Evolutionary conservation across 2,888 invertebrate species (phyloP).

Genomic region (Pachymerium ferrugineum): DNA sequence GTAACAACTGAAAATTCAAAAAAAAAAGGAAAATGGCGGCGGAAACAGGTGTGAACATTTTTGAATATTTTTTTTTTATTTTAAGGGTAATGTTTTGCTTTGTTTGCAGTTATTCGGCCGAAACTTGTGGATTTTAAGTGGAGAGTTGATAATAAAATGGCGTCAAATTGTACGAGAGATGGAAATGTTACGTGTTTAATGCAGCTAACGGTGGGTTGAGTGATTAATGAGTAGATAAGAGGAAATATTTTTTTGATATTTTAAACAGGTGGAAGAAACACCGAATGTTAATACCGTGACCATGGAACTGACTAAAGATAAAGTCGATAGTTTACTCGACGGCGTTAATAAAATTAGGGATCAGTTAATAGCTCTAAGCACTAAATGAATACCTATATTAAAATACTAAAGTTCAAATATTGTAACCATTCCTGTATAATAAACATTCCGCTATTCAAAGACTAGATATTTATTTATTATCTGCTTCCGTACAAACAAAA

Average conservation of each 20-base stretch:
- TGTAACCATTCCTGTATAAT: not conserved
- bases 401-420: not conserved
- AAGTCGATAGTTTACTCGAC: not conserved
- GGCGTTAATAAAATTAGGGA: slow-evolving; percentile 6
- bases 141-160: not conserved
- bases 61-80: not conserved
- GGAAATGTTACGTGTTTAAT: not conserved
- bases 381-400: not conserved
- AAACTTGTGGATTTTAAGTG: slow-evolving; percentile 9
- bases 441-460: not conserved
- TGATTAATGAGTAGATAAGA: not conserved
- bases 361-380: not conserved
- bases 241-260: not conserved
- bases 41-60: not conserved
- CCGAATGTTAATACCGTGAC: not conserved
- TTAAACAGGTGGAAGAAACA: not conserved
- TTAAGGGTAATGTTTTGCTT: not conserved
- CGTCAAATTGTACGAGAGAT: not conserved
- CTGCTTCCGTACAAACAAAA: not conserved
- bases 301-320: slow-evolving; percentile 18
- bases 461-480: too few species aligned
- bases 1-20: not conserved
- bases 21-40: not conserved
- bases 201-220: not conserved
- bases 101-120: not conserved